phyloP scores from a whole-genome alignment of 2,797 vertebrate species.

The Silurus aristotelis region DNA sequence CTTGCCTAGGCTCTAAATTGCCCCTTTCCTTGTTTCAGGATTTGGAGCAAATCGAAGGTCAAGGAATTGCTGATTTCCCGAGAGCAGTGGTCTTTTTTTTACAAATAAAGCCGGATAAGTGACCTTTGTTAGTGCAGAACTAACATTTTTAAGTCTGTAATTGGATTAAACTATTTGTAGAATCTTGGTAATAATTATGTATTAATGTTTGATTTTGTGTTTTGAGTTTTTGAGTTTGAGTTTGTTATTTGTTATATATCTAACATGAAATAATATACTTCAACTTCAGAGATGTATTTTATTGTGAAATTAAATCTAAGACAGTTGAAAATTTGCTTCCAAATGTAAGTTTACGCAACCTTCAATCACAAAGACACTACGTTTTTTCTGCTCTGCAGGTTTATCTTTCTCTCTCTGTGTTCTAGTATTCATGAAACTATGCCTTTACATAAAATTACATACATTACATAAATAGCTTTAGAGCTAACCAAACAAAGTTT shows the following conservation, averaged over 20 bases:
- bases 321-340: neutral
- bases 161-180: neutral
- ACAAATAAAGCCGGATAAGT: slow-evolving; percentile 45
- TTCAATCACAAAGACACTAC: neutral
- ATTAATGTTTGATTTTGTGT: neutral
- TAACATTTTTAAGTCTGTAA: neutral
- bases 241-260: neutral
- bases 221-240: neutral
- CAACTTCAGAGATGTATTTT: neutral
- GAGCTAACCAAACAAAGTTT: slow-evolving; percentile 60
- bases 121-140: slow-evolving; percentile 5
- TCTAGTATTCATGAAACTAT: neutral
- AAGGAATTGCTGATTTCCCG: slow-evolving; percentile 69
- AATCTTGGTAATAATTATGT: neutral
- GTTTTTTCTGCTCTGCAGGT: neutral
- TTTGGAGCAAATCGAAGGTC: slow-evolving; percentile 65
- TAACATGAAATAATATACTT: neutral
- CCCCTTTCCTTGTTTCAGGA: slow-evolving; percentile 67
- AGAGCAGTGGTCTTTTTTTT: slow-evolving; percentile 58
- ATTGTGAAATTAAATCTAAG: neutral
- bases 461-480: neutral
- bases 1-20: slow-evolving; percentile 73
- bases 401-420: neutral
- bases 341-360: neutral
- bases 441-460: neutral